Base-by-base conservation (phyloP, 2,113 vertebrate genomes). In the Xiphophorus hellerii region DNA sequence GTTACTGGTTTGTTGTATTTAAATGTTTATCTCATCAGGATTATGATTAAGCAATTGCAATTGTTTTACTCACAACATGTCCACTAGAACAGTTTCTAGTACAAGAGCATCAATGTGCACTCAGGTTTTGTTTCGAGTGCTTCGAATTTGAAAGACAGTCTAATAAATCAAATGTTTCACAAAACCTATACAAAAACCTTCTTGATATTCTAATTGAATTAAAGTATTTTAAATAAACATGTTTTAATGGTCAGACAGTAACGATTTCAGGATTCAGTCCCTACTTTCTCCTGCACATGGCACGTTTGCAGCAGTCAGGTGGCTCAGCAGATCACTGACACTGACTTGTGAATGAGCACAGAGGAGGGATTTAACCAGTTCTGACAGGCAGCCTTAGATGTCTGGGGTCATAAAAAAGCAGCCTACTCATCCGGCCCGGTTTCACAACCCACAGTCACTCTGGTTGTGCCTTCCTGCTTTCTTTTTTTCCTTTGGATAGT, bases 271-370 rank as follows among this genome's bases (percentile, higher is more conserved):
- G 60, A 28, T 27, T 61, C 22, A 13, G 12, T 31, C 14, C 1
- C 14, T 62, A 14, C 28, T 20, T 17, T 29, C 22, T 54, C 20
- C 48, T 58, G 51, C 61, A 70, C 39, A 1, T 60, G 60, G 35
- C 17, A 17, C 48, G 0, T 29, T 62, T 62, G 27, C 28, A 8
- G n/a, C 51, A 1, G 62, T 30, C 66, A 58, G 42, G 81, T 71
- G 76, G 5, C 5, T 66, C 62, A 31, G 15, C 29, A 39, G 73
- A 10, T 83, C 65, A 86, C 66, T 0, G 54, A 66, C 48, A 25
- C 73, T 29, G 73, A 72, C 44, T 84, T 85, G 73, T 91, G 81
- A 92, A 87, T 77, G 87, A 83, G 76, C 17, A 1, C 71, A 62
- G 63, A 31, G 31, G 39, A 62, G 62, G 63, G 81, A 61, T 85